Base-by-base conservation (phyloP, 2,888 invertebrate genomes). In the Drosophila bunnanda region DNA sequence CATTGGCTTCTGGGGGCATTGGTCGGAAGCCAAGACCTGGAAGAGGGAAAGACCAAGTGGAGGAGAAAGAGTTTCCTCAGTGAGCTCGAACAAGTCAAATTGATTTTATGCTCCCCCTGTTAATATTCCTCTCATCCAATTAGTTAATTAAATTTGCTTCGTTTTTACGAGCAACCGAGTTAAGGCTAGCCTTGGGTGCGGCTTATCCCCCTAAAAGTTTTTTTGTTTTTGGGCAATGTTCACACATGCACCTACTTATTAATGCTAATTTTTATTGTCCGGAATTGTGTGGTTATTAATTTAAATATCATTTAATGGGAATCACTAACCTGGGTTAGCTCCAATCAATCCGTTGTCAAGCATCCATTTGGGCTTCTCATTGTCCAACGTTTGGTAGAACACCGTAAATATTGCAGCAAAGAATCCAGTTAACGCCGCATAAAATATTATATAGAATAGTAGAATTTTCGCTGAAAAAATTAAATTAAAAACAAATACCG, bases 21-120 rank as follows among this genome's bases (percentile, higher is more conserved):
- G 99, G 99, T 91, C 99, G 95, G 94, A 98, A 99, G 80, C 99
- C 99, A 90, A 99, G 95, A 91, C 98, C 98, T 97, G 93, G 17
- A 91, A 89, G 65, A 77, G 38, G 38, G 12, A 46, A 48, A 13
- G 36, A 20, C 9, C 32, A 22, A 34, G 15, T 32, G 32, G 15
- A 15, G 50, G 15, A 22, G 15, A 67, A 60, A 54, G 53, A 59
- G 46, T 48, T 48, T 41, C 6, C 34, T n/a, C 22, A 43, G 50
- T 39, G 30, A 25, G 22, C 28, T 22, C 34, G 15, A 39, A 39
- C 9, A 68, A 43, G 17, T 55, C 25, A 28, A 67, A 67, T 46
- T 32, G 20, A 38, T 41, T 22, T 41, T 39, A 34, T 53, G 34
- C 34, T 34, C 3, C 32, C 32, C 50, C 20, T 34, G 32, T 32